These are phyloP conservation scores for Maniola jurtina DNA, from an alignment of 1,140 invertebrate species.

Conservation along the genomic window DNA sequence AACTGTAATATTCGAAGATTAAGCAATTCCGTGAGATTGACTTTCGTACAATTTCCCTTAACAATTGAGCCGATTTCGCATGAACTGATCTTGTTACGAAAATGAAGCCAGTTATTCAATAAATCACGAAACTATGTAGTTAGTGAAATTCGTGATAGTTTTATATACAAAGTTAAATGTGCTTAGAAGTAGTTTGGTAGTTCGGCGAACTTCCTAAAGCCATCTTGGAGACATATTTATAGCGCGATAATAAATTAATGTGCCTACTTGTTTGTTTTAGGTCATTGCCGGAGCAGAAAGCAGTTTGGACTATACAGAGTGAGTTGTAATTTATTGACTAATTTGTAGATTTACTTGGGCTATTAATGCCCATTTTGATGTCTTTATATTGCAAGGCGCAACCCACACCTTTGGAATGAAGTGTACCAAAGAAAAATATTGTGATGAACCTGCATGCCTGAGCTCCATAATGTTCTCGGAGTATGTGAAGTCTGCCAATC, in stretches of 20 bases:
- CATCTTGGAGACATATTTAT: conserved; percentile 34
- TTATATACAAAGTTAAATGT: conserved; percentile 24
- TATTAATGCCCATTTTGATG: not conserved
- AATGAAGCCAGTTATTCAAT: conserved; percentile 14
- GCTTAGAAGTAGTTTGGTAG: conserved; percentile 24
- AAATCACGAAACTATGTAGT: conserved; percentile 17
- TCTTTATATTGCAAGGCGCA: not conserved
- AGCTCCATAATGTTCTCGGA: no score
- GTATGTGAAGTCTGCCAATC: no score
- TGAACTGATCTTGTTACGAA: not conserved
- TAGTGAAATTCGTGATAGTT: conserved; percentile 17
- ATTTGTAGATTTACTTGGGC: not conserved
- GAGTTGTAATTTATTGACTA: conserved; percentile 29
- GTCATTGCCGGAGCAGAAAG: conserved; percentile 29
- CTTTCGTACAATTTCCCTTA: not conserved
- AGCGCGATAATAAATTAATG: conserved; percentile 36
- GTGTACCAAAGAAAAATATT: no score
- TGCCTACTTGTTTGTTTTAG: conserved; percentile 46
- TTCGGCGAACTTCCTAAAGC: conserved; percentile 27
- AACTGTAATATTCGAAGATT: no score
- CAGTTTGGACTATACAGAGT: conserved; percentile 38
- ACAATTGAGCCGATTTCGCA: not conserved
- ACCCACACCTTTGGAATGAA: not conserved
- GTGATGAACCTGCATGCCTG: no score
- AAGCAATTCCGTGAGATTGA: no score